Conservation (phyloP, 1,140 invertebrate genomes). For the Schlechtendalia chinensis region DNA sequence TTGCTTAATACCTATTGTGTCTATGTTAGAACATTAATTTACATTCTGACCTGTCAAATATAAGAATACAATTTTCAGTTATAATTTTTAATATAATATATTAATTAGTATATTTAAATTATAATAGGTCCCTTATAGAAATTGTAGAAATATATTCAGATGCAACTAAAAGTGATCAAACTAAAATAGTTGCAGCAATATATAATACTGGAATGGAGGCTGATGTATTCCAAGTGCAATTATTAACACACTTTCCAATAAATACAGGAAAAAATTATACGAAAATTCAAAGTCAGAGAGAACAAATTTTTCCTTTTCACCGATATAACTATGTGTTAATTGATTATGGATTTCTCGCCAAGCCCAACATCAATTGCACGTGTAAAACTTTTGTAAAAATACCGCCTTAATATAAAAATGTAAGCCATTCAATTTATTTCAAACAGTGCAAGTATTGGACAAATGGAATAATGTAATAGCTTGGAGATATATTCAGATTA, state of each 20-base stretch:
- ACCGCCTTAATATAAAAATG: neutral
- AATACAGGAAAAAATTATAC: neutral
- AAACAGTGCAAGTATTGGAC: conserved; percentile 12
- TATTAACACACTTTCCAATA: neutral
- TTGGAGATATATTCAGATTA: conserved; percentile 14
- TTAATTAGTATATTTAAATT: neutral
- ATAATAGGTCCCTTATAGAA: conserved; percentile 5
- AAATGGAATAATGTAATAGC: conserved; percentile 5
- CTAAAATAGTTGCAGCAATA: neutral
- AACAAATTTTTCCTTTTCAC: neutral
- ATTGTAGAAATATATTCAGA: conserved; percentile 43
- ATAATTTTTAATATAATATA: too few relatives aligned
- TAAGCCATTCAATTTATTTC: neutral
- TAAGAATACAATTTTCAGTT: too few relatives aligned
- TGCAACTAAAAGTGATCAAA: conserved; percentile 6
- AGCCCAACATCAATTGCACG: conserved; percentile 15
- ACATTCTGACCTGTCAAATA: too few relatives aligned
- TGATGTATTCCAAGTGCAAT: neutral
- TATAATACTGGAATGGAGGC: conserved; percentile 24
- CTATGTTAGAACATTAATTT: too few relatives aligned
- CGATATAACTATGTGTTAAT: neutral
- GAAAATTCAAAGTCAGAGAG: neutral
- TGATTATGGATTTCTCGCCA: neutral
- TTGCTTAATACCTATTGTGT: too few relatives aligned
- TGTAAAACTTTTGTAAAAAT: neutral